Evolutionary conservation across 2,888 invertebrate species (phyloP).

Genomic region (Lobophora halterata): DNA sequence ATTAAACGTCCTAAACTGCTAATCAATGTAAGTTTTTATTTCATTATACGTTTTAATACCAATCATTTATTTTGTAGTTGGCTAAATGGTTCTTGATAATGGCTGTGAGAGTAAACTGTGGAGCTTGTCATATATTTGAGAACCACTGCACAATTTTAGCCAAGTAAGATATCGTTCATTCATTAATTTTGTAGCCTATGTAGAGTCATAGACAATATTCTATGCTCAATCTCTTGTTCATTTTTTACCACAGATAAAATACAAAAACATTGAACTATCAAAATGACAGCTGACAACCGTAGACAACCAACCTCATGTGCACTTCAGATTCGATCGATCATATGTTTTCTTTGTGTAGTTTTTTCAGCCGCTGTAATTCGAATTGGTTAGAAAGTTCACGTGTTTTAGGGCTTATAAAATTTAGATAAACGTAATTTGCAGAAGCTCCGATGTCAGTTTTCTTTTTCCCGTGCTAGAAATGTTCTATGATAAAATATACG

Average conservation of each 20-base stretch:
- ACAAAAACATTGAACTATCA: slow-evolving; percentile 2
- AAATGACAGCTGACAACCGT: slow-evolving; percentile 48
- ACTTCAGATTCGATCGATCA: slow-evolving; percentile 79
- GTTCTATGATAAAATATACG: slow-evolving; percentile 36
- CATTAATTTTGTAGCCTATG: neutral
- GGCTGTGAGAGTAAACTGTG: too few relatives aligned
- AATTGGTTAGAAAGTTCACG: slow-evolving; percentile 67
- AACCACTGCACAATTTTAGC: neutral
- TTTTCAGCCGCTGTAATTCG: slow-evolving; percentile 78
- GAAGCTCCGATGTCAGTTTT: slow-evolving; percentile 25
- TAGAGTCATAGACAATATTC: slow-evolving; percentile 3
- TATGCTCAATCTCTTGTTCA: neutral
- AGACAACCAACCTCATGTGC: slow-evolving; percentile 75
- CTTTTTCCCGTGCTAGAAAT: slow-evolving; percentile 24
- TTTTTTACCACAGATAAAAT: slow-evolving; percentile 5
- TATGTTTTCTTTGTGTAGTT: slow-evolving; percentile 81
- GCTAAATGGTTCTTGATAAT: too few relatives aligned
- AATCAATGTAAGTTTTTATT: too few relatives aligned
- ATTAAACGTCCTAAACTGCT: too few relatives aligned
- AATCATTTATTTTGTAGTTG: too few relatives aligned
- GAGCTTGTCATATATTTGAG: slow-evolving; percentile 3
- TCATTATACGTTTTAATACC: too few relatives aligned
- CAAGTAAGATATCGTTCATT: neutral
- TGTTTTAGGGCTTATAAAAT: slow-evolving; percentile 37
- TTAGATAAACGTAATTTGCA: slow-evolving; percentile 27